These are phyloP conservation scores for Hyphantria cunea DNA, from an alignment of 1,140 invertebrate species.

Conservation along the genomic window DNA sequence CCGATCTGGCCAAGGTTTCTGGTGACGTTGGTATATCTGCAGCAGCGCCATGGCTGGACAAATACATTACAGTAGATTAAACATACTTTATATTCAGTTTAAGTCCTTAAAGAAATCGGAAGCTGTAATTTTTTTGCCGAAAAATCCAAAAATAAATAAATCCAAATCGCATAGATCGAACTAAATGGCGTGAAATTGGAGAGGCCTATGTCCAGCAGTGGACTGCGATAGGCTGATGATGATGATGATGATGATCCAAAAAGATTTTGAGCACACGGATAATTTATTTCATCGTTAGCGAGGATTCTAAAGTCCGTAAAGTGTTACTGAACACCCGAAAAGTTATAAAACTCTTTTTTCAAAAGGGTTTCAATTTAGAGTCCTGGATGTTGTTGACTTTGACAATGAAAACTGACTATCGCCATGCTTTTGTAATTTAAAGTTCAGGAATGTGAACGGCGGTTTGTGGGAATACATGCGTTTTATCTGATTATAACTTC, in stretches of 20 bases:
- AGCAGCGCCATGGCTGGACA: slow-evolving; percentile 63
- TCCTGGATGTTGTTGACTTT: not conserved
- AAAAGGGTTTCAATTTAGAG: not conserved
- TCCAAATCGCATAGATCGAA: too few species aligned
- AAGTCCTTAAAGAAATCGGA: not conserved
- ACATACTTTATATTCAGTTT: too few species aligned
- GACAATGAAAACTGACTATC: too few species aligned
- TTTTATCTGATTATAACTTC: too few species aligned
- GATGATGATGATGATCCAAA: too few species aligned
- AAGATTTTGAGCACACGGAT: not conserved
- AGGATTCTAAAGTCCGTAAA: not conserved
- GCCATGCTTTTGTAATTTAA: not conserved
- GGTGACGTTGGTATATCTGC: slow-evolving; percentile 59
- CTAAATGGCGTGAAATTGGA: too few species aligned
- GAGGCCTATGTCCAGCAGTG: too few species aligned
- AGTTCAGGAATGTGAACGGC: too few species aligned
- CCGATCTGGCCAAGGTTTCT: slow-evolving; percentile 67
- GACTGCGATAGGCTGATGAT: too few species aligned
- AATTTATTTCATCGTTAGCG: slow-evolving; percentile 1
- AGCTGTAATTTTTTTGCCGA: not conserved
- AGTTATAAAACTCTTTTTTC: not conserved
- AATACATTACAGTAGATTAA: not conserved
- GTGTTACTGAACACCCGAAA: not conserved
- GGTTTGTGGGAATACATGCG: too few species aligned
- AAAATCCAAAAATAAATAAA: too few species aligned